Evolutionary conservation across 2,888 invertebrate species (phyloP), one percentile per base, ranked within the genome.

Genomic region (Cyclophora albipunctata): DNA sequence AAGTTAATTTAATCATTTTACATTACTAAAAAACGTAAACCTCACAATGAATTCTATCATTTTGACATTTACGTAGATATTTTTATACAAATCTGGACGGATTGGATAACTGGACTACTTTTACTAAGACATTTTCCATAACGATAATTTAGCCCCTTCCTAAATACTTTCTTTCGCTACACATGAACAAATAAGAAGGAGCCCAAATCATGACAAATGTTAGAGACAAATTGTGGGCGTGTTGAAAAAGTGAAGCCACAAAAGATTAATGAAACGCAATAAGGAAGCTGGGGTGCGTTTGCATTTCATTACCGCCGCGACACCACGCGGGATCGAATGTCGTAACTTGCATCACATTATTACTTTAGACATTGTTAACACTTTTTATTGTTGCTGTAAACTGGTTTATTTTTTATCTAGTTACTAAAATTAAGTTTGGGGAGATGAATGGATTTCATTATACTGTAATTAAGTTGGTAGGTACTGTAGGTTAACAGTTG

Each of bases 251-350:
- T 71, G 75, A 75, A 77, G 71, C 75, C 68, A 66, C 71, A 66
- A 67, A 75, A 81, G 81, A 83, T 78, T 79, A 82, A 84, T 80
- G 80, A 71, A 71, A 66, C 61, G 66, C 72, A 67, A 67, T 75
- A 66, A 74, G 71, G 73, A 73, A 71, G 64, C 66, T 62, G 61
- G 65, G 62, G 65, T 72, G 66, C 75, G 78, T 80, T 81, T 81
- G 75, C 81, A 78, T 78, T 81, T 81, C 79, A 81, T 81, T 80
- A 80, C 68, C 52, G 60, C 68, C 52, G 60, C 41, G 56, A 53
- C 49, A 58, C 52, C 62, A 59, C 63, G 60, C 48, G 46, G 47
- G 47, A 55, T 54, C 52, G 48, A 47, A 47, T 34, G 46, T 33
- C 33, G 45, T 46, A 50, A 59, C 55, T 59, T 55, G 57, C 54